Evolutionary conservation across 30 jellyfish, hydroid and myxozoan species (phyloP).

Genomic region (Turritopsis rubra): DNA sequence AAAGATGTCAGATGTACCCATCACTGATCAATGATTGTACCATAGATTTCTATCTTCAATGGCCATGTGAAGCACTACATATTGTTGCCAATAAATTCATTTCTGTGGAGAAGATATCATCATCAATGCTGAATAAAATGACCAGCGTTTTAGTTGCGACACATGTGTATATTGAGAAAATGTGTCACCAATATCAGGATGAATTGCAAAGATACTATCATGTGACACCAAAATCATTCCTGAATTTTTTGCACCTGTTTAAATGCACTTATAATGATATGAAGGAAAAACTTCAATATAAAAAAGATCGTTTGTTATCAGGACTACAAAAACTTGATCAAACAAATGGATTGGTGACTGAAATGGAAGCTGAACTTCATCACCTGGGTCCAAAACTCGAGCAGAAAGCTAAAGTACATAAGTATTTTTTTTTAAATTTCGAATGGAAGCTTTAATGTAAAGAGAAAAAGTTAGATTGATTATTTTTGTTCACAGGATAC

Average conservation of each 20-base stretch:
- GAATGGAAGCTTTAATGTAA: neutral
- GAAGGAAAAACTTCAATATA: constrained; percentile 33
- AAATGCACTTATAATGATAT: constrained; percentile 30
- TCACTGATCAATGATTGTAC: constrained; percentile 53
- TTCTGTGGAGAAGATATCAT: constrained; percentile 27
- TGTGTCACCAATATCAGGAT: constrained; percentile 37
- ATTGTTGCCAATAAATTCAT: constrained; percentile 63
- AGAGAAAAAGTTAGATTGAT: neutral
- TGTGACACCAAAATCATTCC: constrained; percentile 68
- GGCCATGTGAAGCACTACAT: constrained; percentile 76
- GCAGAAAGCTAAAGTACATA: constrained; percentile 58
- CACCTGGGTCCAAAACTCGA: constrained; percentile 67
- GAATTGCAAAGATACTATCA: constrained; percentile 52
- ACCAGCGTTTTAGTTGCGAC: constrained; percentile 39
- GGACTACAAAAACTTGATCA: constrained; percentile 69
- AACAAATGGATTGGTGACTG: constrained; percentile 55
- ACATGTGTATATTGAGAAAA: constrained; percentile 40
- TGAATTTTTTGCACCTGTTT: constrained; percentile 49
- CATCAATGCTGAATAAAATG: constrained; percentile 21
- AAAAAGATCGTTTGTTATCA: constrained; percentile 36
- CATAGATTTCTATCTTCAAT: constrained; percentile 72
- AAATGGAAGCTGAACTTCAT: constrained; percentile 59
- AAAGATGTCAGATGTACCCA: constrained; percentile 74
- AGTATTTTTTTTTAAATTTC: neutral
- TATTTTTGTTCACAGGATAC: constrained; percentile 52